phyloP scores from a whole-genome alignment of 2,888 invertebrate species.

The Notodonta ziczac region DNA sequence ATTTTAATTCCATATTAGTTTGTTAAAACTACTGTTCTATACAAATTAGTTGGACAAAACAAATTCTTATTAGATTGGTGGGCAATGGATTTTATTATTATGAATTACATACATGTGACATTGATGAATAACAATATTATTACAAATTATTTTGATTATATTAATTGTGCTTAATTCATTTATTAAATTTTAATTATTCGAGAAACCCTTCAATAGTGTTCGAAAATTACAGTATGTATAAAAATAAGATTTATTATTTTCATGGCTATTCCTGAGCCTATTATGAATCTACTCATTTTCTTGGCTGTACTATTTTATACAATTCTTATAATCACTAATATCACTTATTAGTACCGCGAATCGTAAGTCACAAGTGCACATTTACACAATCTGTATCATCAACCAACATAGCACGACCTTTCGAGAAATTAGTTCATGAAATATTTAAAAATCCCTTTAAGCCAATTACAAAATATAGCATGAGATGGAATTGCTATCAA shows the following conservation, averaged over 20 bases:
- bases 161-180: not conserved
- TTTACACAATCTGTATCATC: too few relatives aligned
- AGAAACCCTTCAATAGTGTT: not conserved
- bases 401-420: too few relatives aligned
- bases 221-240: not conserved
- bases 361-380: not conserved
- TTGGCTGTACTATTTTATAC: not conserved
- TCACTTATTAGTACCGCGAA: slow-evolving; percentile 7
- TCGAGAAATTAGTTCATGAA: too few relatives aligned
- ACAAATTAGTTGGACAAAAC: not conserved
- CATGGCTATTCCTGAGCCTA: not conserved
- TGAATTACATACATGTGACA: not conserved
- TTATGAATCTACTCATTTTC: not conserved
- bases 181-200: not conserved
- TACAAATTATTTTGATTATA: not conserved
- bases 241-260: not conserved
- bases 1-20: too few relatives aligned
- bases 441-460: too few relatives aligned
- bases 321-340: slow-evolving; percentile 5
- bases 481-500: too few relatives aligned
- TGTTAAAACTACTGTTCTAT: not conserved
- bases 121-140: not conserved
- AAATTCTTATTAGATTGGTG: slow-evolving; percentile 1
- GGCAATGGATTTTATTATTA: slow-evolving; percentile 1
- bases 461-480: too few relatives aligned